These are phyloP conservation scores for Acanthurus tractus DNA, from an alignment of 2,797 vertebrate species.

Conservation along the genomic window DNA sequence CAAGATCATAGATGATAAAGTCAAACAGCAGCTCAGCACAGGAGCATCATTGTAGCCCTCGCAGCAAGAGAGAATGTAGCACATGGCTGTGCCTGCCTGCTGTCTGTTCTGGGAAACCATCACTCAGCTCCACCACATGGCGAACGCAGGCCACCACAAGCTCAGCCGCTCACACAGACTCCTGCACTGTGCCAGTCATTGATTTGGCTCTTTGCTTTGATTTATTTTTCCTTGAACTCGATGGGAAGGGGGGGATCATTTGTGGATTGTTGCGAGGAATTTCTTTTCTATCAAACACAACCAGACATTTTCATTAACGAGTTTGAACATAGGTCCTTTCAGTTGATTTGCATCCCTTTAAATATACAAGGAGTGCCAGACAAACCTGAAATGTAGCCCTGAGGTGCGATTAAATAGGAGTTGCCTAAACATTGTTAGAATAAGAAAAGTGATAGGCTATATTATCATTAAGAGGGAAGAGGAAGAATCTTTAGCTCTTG, in stretches of 20 bases:
- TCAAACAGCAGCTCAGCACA: constrained; percentile 50
- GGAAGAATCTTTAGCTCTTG: constrained; percentile 17
- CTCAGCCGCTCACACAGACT: constrained; percentile 37
- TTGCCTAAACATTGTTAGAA: constrained; percentile 32
- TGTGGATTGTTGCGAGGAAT: neutral
- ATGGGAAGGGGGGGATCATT: too few species aligned
- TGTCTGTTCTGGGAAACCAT: constrained; percentile 62
- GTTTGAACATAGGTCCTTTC: constrained; percentile 45
- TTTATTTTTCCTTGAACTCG: neutral
- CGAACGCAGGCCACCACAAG: constrained; percentile 69
- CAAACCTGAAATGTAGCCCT: constrained; percentile 26
- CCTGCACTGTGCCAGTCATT: constrained; percentile 18
- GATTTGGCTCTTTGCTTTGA: neutral
- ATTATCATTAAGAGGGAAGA: constrained; percentile 1
- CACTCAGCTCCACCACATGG: constrained; percentile 78
- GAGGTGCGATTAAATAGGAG: constrained; percentile 43
- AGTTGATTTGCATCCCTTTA: constrained; percentile 36
- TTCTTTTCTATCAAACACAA: neutral
- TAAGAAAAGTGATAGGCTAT: constrained; percentile 25
- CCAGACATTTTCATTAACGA: constrained; percentile 25
- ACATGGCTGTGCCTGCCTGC: constrained; percentile 58
- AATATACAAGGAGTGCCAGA: constrained; percentile 42
- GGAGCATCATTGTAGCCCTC: constrained; percentile 28
- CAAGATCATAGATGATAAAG: constrained; percentile 55
- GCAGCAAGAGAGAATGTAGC: constrained; percentile 20